Evolutionary conservation across 2,888 invertebrate species (phyloP).

Genomic region (Halocaridina rubra): DNA sequence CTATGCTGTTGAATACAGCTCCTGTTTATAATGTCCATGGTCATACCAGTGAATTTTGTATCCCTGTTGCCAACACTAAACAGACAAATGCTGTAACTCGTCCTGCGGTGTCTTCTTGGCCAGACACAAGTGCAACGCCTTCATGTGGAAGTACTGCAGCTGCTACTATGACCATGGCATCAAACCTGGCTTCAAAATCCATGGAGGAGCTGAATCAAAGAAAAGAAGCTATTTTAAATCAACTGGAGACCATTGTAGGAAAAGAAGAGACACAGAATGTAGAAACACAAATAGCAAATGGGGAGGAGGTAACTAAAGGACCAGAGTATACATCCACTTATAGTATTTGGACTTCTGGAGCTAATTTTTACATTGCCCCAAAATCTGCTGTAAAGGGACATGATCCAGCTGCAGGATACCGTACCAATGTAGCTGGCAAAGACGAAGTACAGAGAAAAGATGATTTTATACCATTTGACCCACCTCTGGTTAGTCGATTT

Average conservation of each 20-base stretch:
- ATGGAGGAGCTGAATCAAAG: conserved; percentile 74
- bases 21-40: conserved; percentile 46
- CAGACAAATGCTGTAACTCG: conserved; percentile 21
- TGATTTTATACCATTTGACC: conserved; percentile 77
- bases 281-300: conserved; percentile 61
- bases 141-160: conserved; percentile 20
- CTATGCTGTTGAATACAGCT: conserved; percentile 40
- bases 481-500: conserved; percentile 76
- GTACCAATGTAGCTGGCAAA: conserved; percentile 23
- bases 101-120: conserved; percentile 45
- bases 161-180: not conserved
- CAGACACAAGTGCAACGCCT: conserved; percentile 17
- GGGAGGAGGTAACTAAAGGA: conserved; percentile 31
- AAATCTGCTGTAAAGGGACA: conserved; percentile 47
- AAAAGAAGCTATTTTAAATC: conserved; percentile 75
- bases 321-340: conserved; percentile 65
- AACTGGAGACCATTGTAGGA: conserved; percentile 73
- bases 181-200: conserved; percentile 64
- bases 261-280: conserved; percentile 65
- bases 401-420: conserved; percentile 50
- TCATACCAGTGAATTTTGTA: conserved; percentile 36
- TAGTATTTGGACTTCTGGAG: conserved; percentile 66
- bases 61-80: conserved; percentile 39
- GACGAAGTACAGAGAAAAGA: conserved; percentile 70
- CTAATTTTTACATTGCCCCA: conserved; percentile 65